Percentiles rank a stretch among this genome's conserved stretches.
Conservation (phyloP, 64 coral and sea anemone species). For the Catalaphyllia jardinei region DNA sequence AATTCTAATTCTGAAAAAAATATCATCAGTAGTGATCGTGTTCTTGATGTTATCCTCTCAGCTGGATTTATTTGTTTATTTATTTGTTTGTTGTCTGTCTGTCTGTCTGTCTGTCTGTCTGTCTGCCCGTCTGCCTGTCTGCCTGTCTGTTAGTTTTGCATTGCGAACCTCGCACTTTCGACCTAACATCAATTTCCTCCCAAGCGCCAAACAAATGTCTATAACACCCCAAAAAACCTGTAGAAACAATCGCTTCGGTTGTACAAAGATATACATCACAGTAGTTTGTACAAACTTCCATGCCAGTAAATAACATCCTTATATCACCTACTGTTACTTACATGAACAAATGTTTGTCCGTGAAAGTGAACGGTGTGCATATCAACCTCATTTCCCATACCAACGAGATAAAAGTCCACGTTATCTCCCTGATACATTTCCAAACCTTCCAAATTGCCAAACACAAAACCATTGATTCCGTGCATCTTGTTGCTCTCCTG, state of each 20-base stretch:
- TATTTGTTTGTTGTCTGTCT: neutral
- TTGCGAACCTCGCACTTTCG: too few relatives aligned
- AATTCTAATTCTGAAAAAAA: too few relatives aligned
- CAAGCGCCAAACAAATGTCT: too few relatives aligned
- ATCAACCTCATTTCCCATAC: slow-evolving; percentile 82
- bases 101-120: neutral
- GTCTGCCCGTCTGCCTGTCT: too few relatives aligned
- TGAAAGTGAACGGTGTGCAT: slow-evolving; percentile 93
- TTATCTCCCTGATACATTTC: slow-evolving; percentile 71
- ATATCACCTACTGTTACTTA: neutral
- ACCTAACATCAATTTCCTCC: too few relatives aligned
- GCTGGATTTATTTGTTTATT: neutral
- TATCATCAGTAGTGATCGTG: too few relatives aligned
- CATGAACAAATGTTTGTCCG: slow-evolving; percentile 73
- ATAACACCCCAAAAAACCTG: too few relatives aligned
- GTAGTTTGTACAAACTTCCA: too few relatives aligned
- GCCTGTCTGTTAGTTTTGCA: too few relatives aligned
- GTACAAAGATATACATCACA: too few relatives aligned
- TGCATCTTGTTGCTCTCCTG: slow-evolving; percentile 95
- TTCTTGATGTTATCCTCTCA: too few relatives aligned
- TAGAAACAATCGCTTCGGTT: too few relatives aligned
- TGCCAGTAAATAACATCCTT: neutral
- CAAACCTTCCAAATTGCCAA: slow-evolving; percentile 63
- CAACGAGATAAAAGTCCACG: slow-evolving; percentile 74
- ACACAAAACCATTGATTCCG: slow-evolving; percentile 87